Percentiles rank a stretch among this genome's conserved stretches.
Conservation (phyloP, 2,888 invertebrate genomes). For the Incurvaria masculella region DNA sequence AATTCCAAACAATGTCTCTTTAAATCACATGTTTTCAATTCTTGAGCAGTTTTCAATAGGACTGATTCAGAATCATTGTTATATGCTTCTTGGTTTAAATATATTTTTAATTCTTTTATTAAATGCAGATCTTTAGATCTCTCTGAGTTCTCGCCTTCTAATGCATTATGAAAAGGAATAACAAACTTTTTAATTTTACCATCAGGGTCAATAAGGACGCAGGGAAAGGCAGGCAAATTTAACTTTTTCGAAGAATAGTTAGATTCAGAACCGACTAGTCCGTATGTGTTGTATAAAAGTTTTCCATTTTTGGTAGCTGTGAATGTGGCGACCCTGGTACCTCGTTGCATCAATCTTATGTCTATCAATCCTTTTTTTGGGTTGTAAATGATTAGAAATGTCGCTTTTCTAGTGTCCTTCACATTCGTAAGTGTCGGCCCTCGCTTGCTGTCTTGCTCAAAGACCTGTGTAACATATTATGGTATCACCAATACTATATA, state of each 20-base stretch:
- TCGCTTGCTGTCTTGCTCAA: constrained; percentile 40
- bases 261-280: constrained; percentile 68
- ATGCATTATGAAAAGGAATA: constrained; percentile 88
- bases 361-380: constrained; percentile 90
- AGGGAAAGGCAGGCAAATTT: constrained; percentile 63
- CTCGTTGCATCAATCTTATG: constrained; percentile 89
- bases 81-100: constrained; percentile 57
- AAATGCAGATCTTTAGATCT: constrained; percentile 86
- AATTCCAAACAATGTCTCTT: constrained; percentile 70
- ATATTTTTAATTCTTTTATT: constrained; percentile 69
- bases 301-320: constrained; percentile 83
- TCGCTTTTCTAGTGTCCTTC: constrained; percentile 58
- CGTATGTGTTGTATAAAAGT: constrained; percentile 76
- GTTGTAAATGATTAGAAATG: constrained; percentile 91
- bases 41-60: constrained; percentile 54
- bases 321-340: constrained; percentile 87
- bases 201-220: constrained; percentile 80
- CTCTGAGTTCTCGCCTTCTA: constrained; percentile 84
- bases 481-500: too few relatives aligned
- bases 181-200: constrained; percentile 77
- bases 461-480: too few relatives aligned
- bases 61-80: constrained; percentile 50
- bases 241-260: constrained; percentile 54
- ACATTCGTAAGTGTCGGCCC: constrained; percentile 36
- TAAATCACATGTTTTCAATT: constrained; percentile 69